These are phyloP conservation scores for Vipera latastei DNA, from an alignment of 2,797 vertebrate species.

Conservation along the genomic window DNA sequence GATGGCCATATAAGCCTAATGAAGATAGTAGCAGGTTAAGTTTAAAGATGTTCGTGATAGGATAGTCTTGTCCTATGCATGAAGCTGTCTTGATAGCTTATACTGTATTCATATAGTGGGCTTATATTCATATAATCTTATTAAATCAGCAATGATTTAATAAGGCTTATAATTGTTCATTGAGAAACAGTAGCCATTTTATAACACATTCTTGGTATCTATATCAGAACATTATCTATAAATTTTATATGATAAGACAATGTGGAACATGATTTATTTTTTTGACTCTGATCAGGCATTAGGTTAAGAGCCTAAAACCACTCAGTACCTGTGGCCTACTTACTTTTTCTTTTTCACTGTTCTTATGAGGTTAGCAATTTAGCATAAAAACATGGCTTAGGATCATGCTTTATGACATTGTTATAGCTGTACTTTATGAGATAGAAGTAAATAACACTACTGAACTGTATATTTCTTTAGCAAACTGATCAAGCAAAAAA, in stretches of 20 bases:
- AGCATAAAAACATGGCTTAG: not conserved
- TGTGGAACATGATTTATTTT: not conserved
- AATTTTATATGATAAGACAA: not conserved
- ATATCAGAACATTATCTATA: not conserved
- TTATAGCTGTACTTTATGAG: not conserved
- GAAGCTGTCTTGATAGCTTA: not conserved
- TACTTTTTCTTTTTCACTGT: not conserved
- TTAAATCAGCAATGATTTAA: not conserved
- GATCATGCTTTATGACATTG: not conserved
- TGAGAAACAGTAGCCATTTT: not conserved
- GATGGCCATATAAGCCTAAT: not conserved
- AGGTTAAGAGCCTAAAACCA: not conserved
- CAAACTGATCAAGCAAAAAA: not conserved
- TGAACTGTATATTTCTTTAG: not conserved
- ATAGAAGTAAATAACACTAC: not conserved
- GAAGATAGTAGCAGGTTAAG: not conserved
- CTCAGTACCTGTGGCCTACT: not conserved
- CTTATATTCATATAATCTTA: not conserved
- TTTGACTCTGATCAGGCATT: not conserved
- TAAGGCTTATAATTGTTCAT: not conserved
- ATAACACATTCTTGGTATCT: not conserved
- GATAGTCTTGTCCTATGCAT: not conserved
- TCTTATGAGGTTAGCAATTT: not conserved
- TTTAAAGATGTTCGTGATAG: not conserved
- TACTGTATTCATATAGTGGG: not conserved